Base-by-base conservation (phyloP, 2,113 vertebrate species). In the Athene cunicularia region DNA sequence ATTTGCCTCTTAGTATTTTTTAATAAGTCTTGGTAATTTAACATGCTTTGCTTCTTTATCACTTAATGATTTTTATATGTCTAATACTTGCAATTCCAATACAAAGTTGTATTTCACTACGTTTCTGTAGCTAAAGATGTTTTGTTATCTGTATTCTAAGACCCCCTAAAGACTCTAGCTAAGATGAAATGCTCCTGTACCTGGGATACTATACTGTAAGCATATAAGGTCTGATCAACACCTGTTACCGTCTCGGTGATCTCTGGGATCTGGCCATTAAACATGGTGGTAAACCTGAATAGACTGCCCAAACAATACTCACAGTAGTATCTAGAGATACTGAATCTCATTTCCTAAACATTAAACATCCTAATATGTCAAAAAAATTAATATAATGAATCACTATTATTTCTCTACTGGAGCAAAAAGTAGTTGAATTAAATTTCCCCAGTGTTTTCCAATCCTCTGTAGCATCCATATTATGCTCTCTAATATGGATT, bases 381-480 rank as follows among this genome's bases (percentile, higher is more conserved):
- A 41, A 32, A 28, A 30, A 81, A 95, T 90, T 68, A 66, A 62
- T 21, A 47, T 20, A 59, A 70, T 88, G 63, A 83, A 88, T 62
- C 79, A 62, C 27, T 62, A 35, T 72, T 92, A 80, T 90, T 92
- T 95, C 80, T 88, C 45, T 83, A 6, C 21, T 90, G 41, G 49
- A 95, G 67, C 45, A 88, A 90, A 86, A 86, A 45, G 35, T 47
- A 83, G 82, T 32, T 80, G 79, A 92, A 90, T 88, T 95, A 83
- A 88, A 80, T 94, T 90, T 88, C 72, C 74, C 81, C n/a, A 27
- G 79, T 66, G 85, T 88, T 92, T 94, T n/a, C 27, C 82, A 95
- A 58, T 35, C 74, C 79, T 75, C 62, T 73, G 37, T 9, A 93
- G 49, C 49, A 75, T 76, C 71, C 1, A 0, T n/a, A 66, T 93